Evolutionary conservation across 2,888 invertebrate genomes (phyloP), one percentile per base, ranked within the genome.

Genomic region (Rhamphomyia laevipes): DNA sequence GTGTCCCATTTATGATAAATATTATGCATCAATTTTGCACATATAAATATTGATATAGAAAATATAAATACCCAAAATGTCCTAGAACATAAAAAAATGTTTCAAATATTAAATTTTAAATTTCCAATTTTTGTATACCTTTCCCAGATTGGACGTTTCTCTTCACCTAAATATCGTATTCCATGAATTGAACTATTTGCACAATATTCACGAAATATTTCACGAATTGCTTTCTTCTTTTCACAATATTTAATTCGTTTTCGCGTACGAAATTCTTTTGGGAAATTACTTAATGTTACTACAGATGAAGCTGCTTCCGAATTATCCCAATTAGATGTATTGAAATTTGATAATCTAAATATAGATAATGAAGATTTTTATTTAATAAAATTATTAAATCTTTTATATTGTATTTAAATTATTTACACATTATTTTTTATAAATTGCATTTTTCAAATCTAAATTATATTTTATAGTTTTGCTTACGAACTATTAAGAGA

Each of bases 1-100:
- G 75, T 75, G 47, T 77, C 73, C 82, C 83, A 84, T 63, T 83
- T 84, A 47, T 73, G 70, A 71, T 79, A 83, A 9, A 79, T 76
- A 61, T 77, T 76, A 48, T 69, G 64, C 43, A 82, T 81, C 4
- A 80, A 64, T 37, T 68, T 71, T 16, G 74, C 64, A 55, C 81
- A 81, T 17, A 77, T 72, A 21, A 76, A 71, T 7, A 82, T 74
- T 21, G 80, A 80, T 42, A 77, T 70, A 4, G 71, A 61, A 50
- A 76, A 74, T 57, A 78, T 73, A 23, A 74, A 66, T 4, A 35
- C 13, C 42, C 42, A 42, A 15, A 42, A 23, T 10, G 21, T 17
- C 15, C 27, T 40, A 18, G 2, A 5, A 12, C n/a, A n/a, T n/a
- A n/a, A n/a, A 18, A 12, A 40, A 6, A 15, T n/a, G 21, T 21